A percentile compares a stretch with the other conserved stretches of the same genome.
Evolutionary conservation across 2,797 vertebrate genomes (phyloP).

Genomic region (Microctenopoma lineatum): DNA sequence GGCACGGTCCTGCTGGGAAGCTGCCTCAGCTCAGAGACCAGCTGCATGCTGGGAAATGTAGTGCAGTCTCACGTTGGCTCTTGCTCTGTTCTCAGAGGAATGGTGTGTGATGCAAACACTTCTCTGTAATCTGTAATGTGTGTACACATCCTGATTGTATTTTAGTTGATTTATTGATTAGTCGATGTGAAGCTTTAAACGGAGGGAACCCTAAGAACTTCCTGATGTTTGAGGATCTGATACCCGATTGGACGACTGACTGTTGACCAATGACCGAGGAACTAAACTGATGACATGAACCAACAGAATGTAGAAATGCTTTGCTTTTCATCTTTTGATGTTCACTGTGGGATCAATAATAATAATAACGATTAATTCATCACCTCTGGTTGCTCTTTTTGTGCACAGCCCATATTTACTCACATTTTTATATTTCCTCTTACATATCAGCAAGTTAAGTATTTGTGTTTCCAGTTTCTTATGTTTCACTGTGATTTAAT

Average conservation of each 20-base stretch:
- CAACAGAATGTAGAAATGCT: slow-evolving; percentile 53
- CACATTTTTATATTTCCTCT: neutral
- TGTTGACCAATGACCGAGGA: slow-evolving; percentile 9
- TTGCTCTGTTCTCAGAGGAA: slow-evolving; percentile 9
- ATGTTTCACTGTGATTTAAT: no score
- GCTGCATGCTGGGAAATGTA: slow-evolving; percentile 71
- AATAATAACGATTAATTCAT: slow-evolving; percentile 44
- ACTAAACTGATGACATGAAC: slow-evolving; percentile 27
- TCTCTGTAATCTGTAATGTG: neutral
- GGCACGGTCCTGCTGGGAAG: neutral
- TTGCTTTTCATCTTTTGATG: slow-evolving; percentile 44
- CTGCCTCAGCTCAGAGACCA: slow-evolving; percentile 16
- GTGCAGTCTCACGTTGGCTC: slow-evolving; percentile 25
- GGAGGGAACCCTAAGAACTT: slow-evolving; percentile 38
- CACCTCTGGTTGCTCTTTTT: neutral
- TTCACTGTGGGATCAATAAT: slow-evolving; percentile 62
- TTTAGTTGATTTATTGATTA: slow-evolving; percentile 67
- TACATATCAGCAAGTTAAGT: no score
- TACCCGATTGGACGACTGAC: slow-evolving; percentile 30
- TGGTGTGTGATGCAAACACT: no score
- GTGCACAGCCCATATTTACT: slow-evolving; percentile 10
- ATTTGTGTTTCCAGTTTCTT: no score
- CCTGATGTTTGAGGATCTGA: slow-evolving; percentile 38
- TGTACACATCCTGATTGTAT: slow-evolving; percentile 67
- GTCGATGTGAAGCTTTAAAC: slow-evolving; percentile 61